Base-by-base conservation (phyloP, 1,140 invertebrate genomes). In the Pentalonia nigronervosa region DNA sequence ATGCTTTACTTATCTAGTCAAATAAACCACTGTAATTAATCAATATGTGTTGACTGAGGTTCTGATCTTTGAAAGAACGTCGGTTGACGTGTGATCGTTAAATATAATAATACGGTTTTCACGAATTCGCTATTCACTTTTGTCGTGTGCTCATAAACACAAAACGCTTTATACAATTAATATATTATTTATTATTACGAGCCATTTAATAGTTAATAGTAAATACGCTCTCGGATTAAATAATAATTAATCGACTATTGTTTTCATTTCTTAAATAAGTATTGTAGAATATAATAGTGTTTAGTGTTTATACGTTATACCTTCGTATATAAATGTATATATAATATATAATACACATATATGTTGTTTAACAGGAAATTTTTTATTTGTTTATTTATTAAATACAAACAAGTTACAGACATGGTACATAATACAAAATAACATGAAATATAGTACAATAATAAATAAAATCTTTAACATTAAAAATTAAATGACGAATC, bases 201-300 rank as follows among this genome's bases (percentile, higher is more conserved):
- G 45, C 1, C 30, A 34, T 87, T 50, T 34, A 87, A 87, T 76
- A n/a, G 60, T 76, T 34, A n/a, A 76, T 76, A n/a, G 60, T n/a
- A n/a, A n/a, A 17, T 87, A 87, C 23, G 47, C 45, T 21, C 48
- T 87, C 25, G 20, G 20, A 34, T 87, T 21, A n/a, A 50, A 84
- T 45, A 41, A 45, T 84, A 87, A 87, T 87, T 87, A 87, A 50
- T n/a, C n/a, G 45, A 87, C 45, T 87, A 48, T 48, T 87, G 45
- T 47, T 87, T 48, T 87, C 48, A 9, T 87, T 48, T 8, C 86
- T 50, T 34, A 87, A 1, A 87, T 48, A 87, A n/a, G 45, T 9
- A 20, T 45, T 17, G 83, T 6, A 84, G 60, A n/a, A 20, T 76
- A n/a, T 76, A n/a, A 76, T n/a, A 20, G 50, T 23, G 21, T 53